A percentile compares a stretch with the other conserved stretches of the same genome.
Conservation (phyloP, 2,888 invertebrate genomes). For the Amaurobius ferox region DNA sequence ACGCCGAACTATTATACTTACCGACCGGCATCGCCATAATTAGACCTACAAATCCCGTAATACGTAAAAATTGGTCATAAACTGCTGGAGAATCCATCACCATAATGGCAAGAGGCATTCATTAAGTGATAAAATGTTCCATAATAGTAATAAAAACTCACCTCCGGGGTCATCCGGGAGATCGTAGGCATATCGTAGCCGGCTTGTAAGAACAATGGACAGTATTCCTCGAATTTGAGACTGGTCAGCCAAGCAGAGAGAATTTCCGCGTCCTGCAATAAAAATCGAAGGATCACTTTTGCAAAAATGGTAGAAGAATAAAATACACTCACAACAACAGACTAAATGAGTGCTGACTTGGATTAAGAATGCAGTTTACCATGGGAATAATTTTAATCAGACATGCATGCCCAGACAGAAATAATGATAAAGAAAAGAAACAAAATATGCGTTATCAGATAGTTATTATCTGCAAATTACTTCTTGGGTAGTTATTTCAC, state of each 20-base stretch:
- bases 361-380: not conserved
- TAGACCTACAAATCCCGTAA: not conserved
- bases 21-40: no score
- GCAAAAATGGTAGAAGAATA: not conserved
- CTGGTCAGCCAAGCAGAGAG: conserved; percentile 96
- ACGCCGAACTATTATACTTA: no score
- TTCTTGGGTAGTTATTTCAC: no score
- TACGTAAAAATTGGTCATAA: not conserved
- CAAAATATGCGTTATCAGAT: no score
- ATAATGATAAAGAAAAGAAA: no score
- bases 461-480: no score
- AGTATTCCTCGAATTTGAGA: conserved; percentile 96
- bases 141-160: conserved; percentile 74
- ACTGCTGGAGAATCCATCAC: not conserved
- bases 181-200: conserved; percentile 99
- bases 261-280: conserved; percentile 90
- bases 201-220: conserved; percentile 92
- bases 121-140: not conserved
- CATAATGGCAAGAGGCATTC: not conserved
- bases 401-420: no score
- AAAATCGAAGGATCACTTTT: conserved; percentile 31
- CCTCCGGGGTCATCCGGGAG: conserved; percentile 99
- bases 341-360: not conserved
- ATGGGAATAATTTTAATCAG: not conserved
- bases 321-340: not conserved